Conservation (phyloP, 2,888 invertebrate genomes). For the Scaptomyza reducta region DNA sequence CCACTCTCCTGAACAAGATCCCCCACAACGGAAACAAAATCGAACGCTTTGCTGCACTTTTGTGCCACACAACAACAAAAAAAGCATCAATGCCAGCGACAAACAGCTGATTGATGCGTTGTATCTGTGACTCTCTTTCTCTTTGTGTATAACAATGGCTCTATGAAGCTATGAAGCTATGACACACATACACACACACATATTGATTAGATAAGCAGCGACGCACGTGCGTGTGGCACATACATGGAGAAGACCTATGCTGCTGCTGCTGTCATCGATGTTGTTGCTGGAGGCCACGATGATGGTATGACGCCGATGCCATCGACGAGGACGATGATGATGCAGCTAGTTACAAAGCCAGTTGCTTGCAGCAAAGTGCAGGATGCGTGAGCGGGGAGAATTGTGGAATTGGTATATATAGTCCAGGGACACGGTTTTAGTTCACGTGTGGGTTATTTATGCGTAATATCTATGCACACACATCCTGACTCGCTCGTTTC, state of each 20-base stretch:
- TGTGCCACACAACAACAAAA: constrained; percentile 15
- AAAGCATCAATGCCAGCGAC: constrained; percentile 43
- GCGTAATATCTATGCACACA: constrained; percentile 71
- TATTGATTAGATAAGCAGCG: constrained; percentile 11
- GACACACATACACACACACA: constrained; percentile 7
- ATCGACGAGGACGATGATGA: constrained; percentile 8
- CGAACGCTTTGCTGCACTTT: constrained; percentile 36
- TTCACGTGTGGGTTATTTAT: constrained; percentile 62
- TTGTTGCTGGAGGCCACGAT: constrained; percentile 13
- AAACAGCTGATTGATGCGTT: constrained; percentile 72
- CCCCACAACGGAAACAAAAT: constrained; percentile 1
- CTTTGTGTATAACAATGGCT: constrained; percentile 40
- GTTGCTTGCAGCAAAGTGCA: constrained; percentile 16
- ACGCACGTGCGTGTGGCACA: constrained; percentile 19
- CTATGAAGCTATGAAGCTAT: constrained; percentile 28
- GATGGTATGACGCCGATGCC: not conserved
- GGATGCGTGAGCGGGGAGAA: too few species aligned
- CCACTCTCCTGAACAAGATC: constrained; percentile 29
- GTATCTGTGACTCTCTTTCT: constrained; percentile 18
- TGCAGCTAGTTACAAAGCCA: constrained; percentile 46
- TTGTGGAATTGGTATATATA: not conserved
- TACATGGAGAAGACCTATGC: constrained; percentile 15
- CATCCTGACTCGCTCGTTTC: constrained; percentile 13
- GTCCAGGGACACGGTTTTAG: not conserved
- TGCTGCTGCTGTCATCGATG: constrained; percentile 56